Conservation (phyloP, 2,113 vertebrate species). For the Silurus meridionalis region DNA sequence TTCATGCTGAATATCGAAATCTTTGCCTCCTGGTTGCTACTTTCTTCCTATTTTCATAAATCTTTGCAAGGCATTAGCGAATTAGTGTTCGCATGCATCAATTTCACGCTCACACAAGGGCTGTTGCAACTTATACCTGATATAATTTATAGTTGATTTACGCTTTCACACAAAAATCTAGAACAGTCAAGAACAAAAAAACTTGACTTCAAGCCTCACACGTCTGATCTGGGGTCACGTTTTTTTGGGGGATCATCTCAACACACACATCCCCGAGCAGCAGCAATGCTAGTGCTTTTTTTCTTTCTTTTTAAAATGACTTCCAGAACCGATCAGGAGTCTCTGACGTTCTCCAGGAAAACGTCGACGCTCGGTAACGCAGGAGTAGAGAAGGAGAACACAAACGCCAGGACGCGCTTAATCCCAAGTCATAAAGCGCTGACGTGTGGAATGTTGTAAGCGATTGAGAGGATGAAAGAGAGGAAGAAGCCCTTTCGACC, state of each 20-base stretch:
- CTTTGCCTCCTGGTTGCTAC: neutral
- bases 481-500: slow-evolving; percentile 21
- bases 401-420: slow-evolving; percentile 26
- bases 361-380: neutral
- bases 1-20: neutral
- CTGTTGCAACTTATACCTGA: neutral
- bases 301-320: neutral
- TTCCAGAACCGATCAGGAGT: slow-evolving; percentile 10
- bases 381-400: too few relatives aligned
- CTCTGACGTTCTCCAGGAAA: slow-evolving; percentile 15
- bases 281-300: neutral
- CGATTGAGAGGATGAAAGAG: slow-evolving; percentile 18
- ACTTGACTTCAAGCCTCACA: neutral
- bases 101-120: neutral
- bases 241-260: neutral
- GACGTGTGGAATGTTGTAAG: slow-evolving; percentile 13
- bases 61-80: too few relatives aligned
- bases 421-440: slow-evolving; percentile 32
- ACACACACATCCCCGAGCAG: neutral
- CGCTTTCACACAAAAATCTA: neutral
- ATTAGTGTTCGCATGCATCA: too few relatives aligned
- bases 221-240: neutral
- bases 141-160: neutral
- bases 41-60: too few relatives aligned
- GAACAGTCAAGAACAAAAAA: too few relatives aligned